These are phyloP conservation scores for Ptiloglossa arizonensis DNA, from an alignment of 1,140 invertebrate species.

Conservation along the genomic window DNA sequence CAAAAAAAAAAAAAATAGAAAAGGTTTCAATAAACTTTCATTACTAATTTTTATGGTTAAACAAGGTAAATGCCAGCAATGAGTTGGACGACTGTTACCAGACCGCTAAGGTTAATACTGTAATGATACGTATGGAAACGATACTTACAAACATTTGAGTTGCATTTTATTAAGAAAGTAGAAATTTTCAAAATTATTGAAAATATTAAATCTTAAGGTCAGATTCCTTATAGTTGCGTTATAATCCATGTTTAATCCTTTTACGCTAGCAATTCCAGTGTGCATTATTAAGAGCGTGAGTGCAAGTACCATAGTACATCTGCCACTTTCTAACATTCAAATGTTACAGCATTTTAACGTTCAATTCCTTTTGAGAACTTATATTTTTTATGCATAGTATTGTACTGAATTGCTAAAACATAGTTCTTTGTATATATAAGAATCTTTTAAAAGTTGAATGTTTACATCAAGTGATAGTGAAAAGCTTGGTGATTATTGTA, in stretches of 20 bases:
- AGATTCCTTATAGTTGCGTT: conserved; percentile 30
- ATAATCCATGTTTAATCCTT: conserved; percentile 31
- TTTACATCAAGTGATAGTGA: conserved; percentile 9
- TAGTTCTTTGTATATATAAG: conserved; percentile 50
- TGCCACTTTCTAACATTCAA: conserved; percentile 41
- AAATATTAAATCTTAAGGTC: not conserved
- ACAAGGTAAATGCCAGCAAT: too few relatives aligned
- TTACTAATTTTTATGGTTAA: too few relatives aligned
- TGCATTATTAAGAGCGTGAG: conserved; percentile 34
- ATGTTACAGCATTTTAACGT: conserved; percentile 38
- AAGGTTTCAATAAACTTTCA: too few relatives aligned
- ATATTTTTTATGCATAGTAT: conserved; percentile 46
- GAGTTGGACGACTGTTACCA: too few relatives aligned
- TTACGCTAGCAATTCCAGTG: conserved; percentile 30
- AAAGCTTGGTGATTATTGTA: conserved; percentile 52
- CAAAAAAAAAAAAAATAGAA: too few relatives aligned
- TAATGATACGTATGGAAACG: not conserved
- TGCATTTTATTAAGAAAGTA: conserved; percentile 21
- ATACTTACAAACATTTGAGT: conserved; percentile 25
- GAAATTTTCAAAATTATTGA: conserved; percentile 10
- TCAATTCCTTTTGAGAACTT: conserved; percentile 33
- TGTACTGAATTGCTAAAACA: conserved; percentile 47
- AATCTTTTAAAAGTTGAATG: conserved; percentile 40
- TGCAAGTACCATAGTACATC: conserved; percentile 35
- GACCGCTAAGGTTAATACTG: too few relatives aligned